These are phyloP conservation scores for Ceratosolen solmsi DNA, from an alignment of 1,140 invertebrate genomes.

Conservation along the genomic window DNA sequence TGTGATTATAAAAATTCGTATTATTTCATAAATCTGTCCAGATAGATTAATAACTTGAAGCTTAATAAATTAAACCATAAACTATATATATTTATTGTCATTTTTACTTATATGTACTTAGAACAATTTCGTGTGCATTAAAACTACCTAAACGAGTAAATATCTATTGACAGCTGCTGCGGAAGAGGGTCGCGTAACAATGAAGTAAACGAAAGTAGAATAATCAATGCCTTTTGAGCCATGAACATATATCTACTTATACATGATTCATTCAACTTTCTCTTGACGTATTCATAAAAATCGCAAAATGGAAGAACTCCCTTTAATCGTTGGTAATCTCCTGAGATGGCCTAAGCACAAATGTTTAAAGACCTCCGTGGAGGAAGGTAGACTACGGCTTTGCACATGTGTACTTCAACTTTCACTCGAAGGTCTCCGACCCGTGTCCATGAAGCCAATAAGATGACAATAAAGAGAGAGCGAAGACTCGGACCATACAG, in stretches of 20 bases:
- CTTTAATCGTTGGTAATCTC: background rate
- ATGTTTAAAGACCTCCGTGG: background rate
- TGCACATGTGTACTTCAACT: constrained; percentile 11
- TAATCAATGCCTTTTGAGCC: background rate
- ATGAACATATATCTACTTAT: background rate
- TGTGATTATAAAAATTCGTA: no score
- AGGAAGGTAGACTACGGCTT: background rate
- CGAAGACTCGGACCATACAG: background rate
- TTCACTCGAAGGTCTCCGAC: constrained; percentile 41
- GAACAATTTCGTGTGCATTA: no score
- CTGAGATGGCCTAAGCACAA: background rate
- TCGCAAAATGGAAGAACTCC: background rate
- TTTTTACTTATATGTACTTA: no score
- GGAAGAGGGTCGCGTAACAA: background rate
- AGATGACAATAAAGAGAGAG: constrained; percentile 11
- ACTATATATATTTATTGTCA: no score
- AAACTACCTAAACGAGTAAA: no score
- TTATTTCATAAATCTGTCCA: no score
- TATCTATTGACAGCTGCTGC: background rate
- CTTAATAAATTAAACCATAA: no score
- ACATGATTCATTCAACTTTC: background rate
- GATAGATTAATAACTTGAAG: no score
- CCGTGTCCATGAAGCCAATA: constrained; percentile 1
- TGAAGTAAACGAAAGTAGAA: constrained; percentile 8
- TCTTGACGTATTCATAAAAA: background rate